Evolutionary conservation across 2,113 vertebrate genomes (phyloP).

Genomic region (Pollimyrus isidori): DNA sequence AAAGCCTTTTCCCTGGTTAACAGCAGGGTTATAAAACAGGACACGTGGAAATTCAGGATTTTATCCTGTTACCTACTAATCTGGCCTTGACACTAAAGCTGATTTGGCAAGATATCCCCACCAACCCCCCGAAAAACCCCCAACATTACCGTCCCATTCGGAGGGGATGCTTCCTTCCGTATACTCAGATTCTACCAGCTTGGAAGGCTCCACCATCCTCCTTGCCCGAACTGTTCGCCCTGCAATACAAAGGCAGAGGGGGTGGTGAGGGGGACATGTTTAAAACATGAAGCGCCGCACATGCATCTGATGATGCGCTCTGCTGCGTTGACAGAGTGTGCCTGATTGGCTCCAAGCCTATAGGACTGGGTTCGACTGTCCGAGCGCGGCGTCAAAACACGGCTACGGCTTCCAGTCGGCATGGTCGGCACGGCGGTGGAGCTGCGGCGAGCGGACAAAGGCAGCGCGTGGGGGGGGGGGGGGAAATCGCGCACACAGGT

Average conservation of each 20-base stretch:
- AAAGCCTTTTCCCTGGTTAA: neutral
- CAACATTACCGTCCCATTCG: conserved; percentile 88
- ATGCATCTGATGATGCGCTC: conserved; percentile 22
- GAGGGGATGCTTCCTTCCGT: conserved; percentile 71
- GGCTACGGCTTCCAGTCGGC: neutral
- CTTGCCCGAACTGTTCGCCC: conserved; percentile 71
- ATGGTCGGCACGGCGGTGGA: too few species aligned
- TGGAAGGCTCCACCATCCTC: conserved; percentile 69
- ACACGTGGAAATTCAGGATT: neutral
- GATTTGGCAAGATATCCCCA: neutral
- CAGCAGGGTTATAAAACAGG: neutral
- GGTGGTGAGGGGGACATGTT: neutral
- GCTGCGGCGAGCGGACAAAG: neutral
- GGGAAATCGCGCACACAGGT: neutral
- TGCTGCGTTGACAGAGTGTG: conserved; percentile 15
- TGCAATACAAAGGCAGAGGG: conserved; percentile 42
- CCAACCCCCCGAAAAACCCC: neutral
- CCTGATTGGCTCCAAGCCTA: conserved; percentile 3
- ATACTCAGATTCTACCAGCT: conserved; percentile 67
- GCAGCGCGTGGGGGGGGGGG: neutral
- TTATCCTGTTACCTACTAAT: neutral
- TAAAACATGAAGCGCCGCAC: conserved; percentile 19
- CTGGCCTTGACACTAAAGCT: conserved; percentile 2
- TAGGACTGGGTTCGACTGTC: neutral
- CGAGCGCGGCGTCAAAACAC: neutral